Evolutionary conservation across 1,140 invertebrate species (phyloP).

Genomic region (Pogonomyrmex barbatus): DNA sequence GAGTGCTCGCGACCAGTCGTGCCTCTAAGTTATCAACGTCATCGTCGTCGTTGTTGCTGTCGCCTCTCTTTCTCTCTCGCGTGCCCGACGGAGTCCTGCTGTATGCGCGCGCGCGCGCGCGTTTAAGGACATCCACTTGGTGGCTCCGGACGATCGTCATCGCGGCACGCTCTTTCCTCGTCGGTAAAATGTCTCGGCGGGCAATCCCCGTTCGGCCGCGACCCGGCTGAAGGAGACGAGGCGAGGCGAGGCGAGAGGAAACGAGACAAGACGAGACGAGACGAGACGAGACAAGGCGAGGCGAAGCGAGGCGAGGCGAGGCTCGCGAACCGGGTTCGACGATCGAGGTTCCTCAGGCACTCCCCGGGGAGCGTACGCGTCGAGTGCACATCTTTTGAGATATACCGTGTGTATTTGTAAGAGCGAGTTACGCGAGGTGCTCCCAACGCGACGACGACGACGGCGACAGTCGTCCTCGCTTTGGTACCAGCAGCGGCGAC

Average conservation of each 20-base stretch:
- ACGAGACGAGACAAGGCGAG: too few species aligned
- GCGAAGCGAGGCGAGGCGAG: too few species aligned
- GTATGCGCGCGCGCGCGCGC: constrained; percentile 30
- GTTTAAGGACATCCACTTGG: constrained; percentile 36
- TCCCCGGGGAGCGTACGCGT: constrained; percentile 13
- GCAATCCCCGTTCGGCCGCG: not conserved
- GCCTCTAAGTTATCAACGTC: too few species aligned
- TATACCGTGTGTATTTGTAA: constrained; percentile 21
- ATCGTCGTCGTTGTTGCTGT: not conserved
- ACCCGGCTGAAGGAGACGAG: constrained; percentile 14
- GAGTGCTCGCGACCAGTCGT: constrained; percentile 35
- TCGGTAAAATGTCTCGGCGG: constrained; percentile 34
- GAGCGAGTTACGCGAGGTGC: not conserved
- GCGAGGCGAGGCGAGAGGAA: too few species aligned
- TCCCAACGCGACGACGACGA: constrained; percentile 64
- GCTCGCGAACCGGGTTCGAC: not conserved
- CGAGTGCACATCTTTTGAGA: constrained; percentile 27
- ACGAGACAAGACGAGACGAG: too few species aligned
- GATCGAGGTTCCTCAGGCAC: not conserved
- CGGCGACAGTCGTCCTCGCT: constrained; percentile 39
- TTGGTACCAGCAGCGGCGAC: constrained; percentile 17
- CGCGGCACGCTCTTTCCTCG: not conserved
- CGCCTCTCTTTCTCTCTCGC: not conserved
- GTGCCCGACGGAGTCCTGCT: not conserved
- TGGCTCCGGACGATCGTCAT: constrained; percentile 29